Evolutionary conservation across 2,888 invertebrate genomes (phyloP).

Genomic region (Allacma fusca): DNA sequence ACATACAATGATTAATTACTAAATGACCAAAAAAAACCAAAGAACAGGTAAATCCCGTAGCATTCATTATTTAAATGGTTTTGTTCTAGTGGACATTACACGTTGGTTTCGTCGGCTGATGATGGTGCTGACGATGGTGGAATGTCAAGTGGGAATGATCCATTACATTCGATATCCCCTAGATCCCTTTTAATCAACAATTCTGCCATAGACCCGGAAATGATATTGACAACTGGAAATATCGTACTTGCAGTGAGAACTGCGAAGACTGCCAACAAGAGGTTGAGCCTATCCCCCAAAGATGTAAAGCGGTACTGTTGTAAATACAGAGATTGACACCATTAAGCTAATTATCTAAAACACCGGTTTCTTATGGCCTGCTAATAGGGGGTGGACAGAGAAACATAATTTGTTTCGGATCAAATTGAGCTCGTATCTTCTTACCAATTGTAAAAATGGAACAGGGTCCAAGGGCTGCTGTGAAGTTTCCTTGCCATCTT

Average conservation of each 20-base stretch:
- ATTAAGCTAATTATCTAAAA: too few species aligned
- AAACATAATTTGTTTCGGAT: too few species aligned
- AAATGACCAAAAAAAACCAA: too few species aligned
- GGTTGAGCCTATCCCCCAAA: constrained; percentile 69
- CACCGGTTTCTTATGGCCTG: background rate
- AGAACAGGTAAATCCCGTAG: too few species aligned
- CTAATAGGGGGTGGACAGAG: background rate
- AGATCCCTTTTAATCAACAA: constrained; percentile 70
- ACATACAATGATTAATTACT: too few species aligned
- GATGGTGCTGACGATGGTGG: background rate
- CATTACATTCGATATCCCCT: constrained; percentile 4
- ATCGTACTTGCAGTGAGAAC: constrained; percentile 71
- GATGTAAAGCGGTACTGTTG: constrained; percentile 73
- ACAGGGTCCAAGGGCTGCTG: background rate
- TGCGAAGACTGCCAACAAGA: constrained; percentile 69
- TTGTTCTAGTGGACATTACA: too few species aligned
- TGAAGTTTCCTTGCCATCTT: background rate
- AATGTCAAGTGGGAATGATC: background rate
- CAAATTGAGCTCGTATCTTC: too few species aligned
- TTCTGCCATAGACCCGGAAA: constrained; percentile 77
- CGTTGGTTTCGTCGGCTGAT: background rate
- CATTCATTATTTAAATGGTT: background rate
- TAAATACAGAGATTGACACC: constrained; percentile 3
- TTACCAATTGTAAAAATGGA: constrained; percentile 28
- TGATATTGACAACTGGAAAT: constrained; percentile 73